These are phyloP conservation scores for Thamnaconus septentrionalis DNA, from an alignment of 2,113 vertebrate species.

Conservation along the genomic window DNA sequence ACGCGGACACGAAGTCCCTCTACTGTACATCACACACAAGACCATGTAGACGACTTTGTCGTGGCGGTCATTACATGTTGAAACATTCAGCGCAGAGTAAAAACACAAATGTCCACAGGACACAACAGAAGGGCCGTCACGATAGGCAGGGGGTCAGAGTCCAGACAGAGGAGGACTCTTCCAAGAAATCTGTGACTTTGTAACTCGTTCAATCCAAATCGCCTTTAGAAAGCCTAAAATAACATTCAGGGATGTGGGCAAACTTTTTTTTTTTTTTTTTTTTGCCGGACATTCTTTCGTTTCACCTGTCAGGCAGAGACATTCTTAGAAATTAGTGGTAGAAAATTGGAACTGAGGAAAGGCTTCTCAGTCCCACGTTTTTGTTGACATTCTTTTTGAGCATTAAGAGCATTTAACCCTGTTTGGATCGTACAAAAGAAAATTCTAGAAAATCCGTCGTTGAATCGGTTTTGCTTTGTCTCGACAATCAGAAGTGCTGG, in stretches of 20 bases:
- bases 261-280: conserved; percentile 13
- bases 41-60: conserved; percentile 53
- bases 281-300: conserved; percentile 34
- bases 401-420: conserved; percentile 52
- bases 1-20: conserved; percentile 52
- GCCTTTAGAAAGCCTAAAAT: too few species aligned
- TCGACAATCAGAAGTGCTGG: conserved; percentile 62
- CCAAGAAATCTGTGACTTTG: conserved; percentile 40
- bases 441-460: conserved; percentile 26
- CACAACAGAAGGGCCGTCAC: conserved; percentile 74
- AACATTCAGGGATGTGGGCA: neutral
- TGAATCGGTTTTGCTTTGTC: conserved; percentile 16
- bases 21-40: conserved; percentile 37
- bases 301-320: conserved; percentile 44
- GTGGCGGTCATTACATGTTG: conserved; percentile 43
- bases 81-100: conserved; percentile 67
- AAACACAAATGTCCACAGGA: conserved; percentile 79
- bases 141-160: conserved; percentile 69
- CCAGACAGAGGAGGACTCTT: conserved; percentile 34
- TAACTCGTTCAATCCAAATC: conserved; percentile 39
- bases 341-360: conserved; percentile 41
- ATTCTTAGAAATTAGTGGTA: conserved; percentile 55
- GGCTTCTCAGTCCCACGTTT: conserved; percentile 41
- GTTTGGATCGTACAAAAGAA: conserved; percentile 51
- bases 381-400: conserved; percentile 51